phyloP scores from a whole-genome alignment of 2,797 vertebrate species.

The Apogon hyalosoma region DNA sequence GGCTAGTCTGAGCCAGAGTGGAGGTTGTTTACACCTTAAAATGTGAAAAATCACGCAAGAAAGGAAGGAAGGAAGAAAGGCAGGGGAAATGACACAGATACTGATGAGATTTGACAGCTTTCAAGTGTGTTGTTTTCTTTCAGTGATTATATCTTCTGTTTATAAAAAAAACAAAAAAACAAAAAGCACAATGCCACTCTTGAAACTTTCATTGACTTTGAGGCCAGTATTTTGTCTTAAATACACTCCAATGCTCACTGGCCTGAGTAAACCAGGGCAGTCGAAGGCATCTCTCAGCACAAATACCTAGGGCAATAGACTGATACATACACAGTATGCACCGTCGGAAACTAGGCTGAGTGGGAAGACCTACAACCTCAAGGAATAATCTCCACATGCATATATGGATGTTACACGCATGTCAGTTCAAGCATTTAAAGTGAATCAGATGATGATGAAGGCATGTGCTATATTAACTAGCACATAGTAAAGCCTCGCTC shows the following conservation, averaged over 20 bases:
- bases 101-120: constrained; percentile 62
- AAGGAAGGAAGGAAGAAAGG: constrained; percentile 35
- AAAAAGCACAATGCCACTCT: constrained; percentile 17
- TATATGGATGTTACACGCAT: constrained; percentile 1
- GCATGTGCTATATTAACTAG: constrained; percentile 3
- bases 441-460: constrained; percentile 9
- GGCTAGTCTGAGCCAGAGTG: constrained; percentile 43
- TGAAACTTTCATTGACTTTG: constrained; percentile 42
- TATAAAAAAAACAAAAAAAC: constrained; percentile 15
- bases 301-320: constrained; percentile 1
- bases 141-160: constrained; percentile 47
- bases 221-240: constrained; percentile 18
- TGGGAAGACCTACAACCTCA: neutral
- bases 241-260: constrained; percentile 22
- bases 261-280: constrained; percentile 38
- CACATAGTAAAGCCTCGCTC: constrained; percentile 12
- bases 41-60: constrained; percentile 61
- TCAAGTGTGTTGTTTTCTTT: constrained; percentile 50
- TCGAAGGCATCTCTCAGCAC: constrained; percentile 12
- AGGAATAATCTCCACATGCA: neutral
- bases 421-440: constrained; percentile 28
- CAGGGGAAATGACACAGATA: constrained; percentile 41
- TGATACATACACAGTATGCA: neutral
- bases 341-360: constrained; percentile 25
- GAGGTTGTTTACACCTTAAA: constrained; percentile 61